Percentiles rank a stretch among this genome's conserved stretches.
Evolutionary conservation across 2,888 invertebrate species (phyloP).

Genomic region (Barypeithes pellucidus): DNA sequence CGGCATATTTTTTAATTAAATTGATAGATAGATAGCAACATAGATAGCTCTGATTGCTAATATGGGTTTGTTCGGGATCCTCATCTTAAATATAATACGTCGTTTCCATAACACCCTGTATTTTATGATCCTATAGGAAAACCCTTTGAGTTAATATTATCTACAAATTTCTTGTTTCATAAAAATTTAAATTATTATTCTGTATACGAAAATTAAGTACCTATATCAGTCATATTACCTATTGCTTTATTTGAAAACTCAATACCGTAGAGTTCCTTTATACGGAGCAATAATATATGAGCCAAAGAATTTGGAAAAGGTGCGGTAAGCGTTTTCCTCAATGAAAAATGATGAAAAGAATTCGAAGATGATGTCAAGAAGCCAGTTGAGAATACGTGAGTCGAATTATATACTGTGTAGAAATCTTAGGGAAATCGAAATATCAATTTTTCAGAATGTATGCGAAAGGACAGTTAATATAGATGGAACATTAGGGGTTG

Average conservation of each 20-base stretch:
- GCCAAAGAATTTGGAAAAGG: conserved; percentile 36
- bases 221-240: neutral
- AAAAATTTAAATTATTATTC: too few relatives aligned
- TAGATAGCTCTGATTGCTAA: too few relatives aligned
- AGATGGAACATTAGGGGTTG: conserved; percentile 1
- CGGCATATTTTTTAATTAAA: too few relatives aligned
- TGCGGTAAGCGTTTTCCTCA: conserved; percentile 44
- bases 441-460: conserved; percentile 23
- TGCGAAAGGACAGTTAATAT: conserved; percentile 11
- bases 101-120: too few relatives aligned
- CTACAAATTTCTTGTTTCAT: too few relatives aligned
- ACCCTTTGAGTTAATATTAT: too few relatives aligned
- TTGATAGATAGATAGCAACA: too few relatives aligned
- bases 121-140: too few relatives aligned
- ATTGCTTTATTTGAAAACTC: conserved; percentile 26
- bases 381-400: conserved; percentile 37
- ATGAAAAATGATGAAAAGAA: conserved; percentile 44
- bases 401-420: conserved; percentile 21
- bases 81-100: too few relatives aligned
- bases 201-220: neutral
- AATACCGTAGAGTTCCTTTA: conserved; percentile 14
- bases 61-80: too few relatives aligned
- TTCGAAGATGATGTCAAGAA: conserved; percentile 35
- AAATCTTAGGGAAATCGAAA: conserved; percentile 31
- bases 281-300: conserved; percentile 27